These are phyloP conservation scores for Drosophila subquinaria DNA, from an alignment of 2,888 invertebrate genomes.

Conservation along the genomic window DNA sequence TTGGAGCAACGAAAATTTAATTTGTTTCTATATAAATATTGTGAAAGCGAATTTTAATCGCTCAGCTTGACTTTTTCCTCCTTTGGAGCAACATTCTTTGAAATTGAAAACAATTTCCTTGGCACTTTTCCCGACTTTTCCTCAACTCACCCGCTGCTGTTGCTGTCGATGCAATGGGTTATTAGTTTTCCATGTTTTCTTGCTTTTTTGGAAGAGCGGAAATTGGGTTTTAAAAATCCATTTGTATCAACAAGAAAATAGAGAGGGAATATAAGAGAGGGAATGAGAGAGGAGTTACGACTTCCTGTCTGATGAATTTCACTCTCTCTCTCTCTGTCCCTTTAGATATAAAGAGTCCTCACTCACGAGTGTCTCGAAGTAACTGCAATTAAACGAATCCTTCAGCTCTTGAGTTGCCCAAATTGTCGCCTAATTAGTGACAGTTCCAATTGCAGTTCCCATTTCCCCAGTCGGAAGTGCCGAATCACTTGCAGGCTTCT, in stretches of 20 bases:
- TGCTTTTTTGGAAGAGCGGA: slow-evolving; percentile 54
- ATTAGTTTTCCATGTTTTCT: slow-evolving; percentile 73
- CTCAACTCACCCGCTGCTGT: slow-evolving; percentile 16
- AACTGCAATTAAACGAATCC: slow-evolving; percentile 60
- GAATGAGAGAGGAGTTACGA: slow-evolving; percentile 1
- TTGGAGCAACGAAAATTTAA: slow-evolving; percentile 73
- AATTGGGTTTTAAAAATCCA: slow-evolving; percentile 80
- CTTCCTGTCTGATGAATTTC: slow-evolving; percentile 33
- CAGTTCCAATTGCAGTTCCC: slow-evolving; percentile 14
- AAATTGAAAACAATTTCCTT: slow-evolving; percentile 80
- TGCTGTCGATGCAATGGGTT: slow-evolving; percentile 66
- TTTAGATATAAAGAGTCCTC: not conserved
- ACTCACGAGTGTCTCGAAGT: slow-evolving; percentile 18
- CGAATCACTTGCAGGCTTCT: slow-evolving; percentile 3
- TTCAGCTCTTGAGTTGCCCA: slow-evolving; percentile 28
- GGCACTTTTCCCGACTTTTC: slow-evolving; percentile 53
- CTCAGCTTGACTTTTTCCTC: slow-evolving; percentile 49
- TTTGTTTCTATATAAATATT: slow-evolving; percentile 79
- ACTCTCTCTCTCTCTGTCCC: not conserved
- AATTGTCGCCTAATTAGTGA: slow-evolving; percentile 57
- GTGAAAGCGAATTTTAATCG: slow-evolving; percentile 79
- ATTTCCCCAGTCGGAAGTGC: slow-evolving; percentile 3
- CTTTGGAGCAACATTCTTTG: slow-evolving; percentile 63
- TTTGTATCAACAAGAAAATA: slow-evolving; percentile 54
- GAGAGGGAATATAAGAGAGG: not conserved